These are phyloP conservation scores for Drosophila nannoptera DNA, from an alignment of 1,140 invertebrate genomes.

Conservation along the genomic window DNA sequence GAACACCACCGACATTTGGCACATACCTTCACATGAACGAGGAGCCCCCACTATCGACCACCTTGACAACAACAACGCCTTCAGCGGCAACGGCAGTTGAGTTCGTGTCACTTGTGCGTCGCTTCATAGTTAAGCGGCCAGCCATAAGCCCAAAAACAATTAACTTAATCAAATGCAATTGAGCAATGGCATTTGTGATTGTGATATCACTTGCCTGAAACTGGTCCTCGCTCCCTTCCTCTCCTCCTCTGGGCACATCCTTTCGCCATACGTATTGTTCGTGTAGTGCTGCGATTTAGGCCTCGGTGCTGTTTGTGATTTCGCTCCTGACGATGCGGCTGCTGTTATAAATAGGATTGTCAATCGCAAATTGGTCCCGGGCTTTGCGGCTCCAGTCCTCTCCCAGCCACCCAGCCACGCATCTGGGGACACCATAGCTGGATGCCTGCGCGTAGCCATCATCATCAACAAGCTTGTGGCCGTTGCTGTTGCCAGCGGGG, in stretches of 20 bases:
- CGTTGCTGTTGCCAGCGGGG: constrained; percentile 34
- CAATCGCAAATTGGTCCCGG: constrained; percentile 71
- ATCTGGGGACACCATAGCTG: constrained; percentile 7
- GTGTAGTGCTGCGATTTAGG: constrained; percentile 43
- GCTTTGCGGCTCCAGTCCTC: constrained; percentile 33
- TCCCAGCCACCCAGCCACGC: constrained; percentile 6
- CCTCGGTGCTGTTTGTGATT: constrained; percentile 30
- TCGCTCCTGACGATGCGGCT: constrained; percentile 23
- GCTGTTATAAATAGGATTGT: constrained; percentile 76
- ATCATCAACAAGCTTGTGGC: constrained; percentile 67
- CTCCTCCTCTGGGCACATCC: constrained; percentile 1
- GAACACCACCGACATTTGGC: constrained; percentile 66
- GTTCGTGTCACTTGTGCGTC: constrained; percentile 68
- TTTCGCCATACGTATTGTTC: constrained; percentile 48
- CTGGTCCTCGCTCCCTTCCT: background rate
- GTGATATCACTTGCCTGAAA: constrained; percentile 50
- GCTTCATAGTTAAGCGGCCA: constrained; percentile 68
- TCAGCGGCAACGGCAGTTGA: constrained; percentile 15
- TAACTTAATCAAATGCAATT: constrained; percentile 77
- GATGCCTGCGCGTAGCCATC: constrained; percentile 42
- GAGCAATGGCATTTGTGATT: constrained; percentile 77
- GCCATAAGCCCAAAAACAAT: constrained; percentile 74
- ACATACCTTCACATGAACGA: constrained; percentile 9
- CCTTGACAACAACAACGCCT: constrained; percentile 55
- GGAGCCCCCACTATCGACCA: constrained; percentile 28